phyloP scores from a whole-genome alignment of 2,113 vertebrate species.

The Scalopus aquaticus region DNA sequence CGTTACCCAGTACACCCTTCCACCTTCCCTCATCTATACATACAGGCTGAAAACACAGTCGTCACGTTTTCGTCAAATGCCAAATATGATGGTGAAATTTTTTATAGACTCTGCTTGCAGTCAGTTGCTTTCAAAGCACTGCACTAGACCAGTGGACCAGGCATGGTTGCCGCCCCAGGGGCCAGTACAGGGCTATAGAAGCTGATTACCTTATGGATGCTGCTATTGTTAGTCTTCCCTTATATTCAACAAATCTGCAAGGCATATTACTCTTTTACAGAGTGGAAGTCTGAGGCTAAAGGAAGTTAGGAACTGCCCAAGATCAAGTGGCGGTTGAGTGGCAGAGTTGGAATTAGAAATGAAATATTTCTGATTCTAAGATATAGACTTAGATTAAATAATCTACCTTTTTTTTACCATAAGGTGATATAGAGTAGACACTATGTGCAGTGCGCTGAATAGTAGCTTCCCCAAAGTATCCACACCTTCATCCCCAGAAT shows the following conservation, averaged over 20 bases:
- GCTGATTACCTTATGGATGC: not conserved
- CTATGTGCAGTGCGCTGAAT: not conserved
- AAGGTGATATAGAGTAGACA: not conserved
- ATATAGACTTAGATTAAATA: not conserved
- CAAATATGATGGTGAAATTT: not conserved
- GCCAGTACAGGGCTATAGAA: no score
- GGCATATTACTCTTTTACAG: not conserved
- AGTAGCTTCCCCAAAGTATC: not conserved
- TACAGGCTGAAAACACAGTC: not conserved
- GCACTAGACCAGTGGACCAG: not conserved
- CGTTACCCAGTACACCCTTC: not conserved
- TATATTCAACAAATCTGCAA: not conserved
- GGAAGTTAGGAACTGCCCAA: not conserved
- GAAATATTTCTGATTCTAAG: not conserved
- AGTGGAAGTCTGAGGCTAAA: not conserved
- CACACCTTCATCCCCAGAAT: not conserved
- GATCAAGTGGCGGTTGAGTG: not conserved
- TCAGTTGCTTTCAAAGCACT: not conserved
- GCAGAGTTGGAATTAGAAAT: not conserved
- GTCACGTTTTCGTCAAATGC: not conserved
- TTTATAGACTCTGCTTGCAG: not conserved
- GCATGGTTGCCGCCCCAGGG: not conserved
- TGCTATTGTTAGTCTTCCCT: not conserved
- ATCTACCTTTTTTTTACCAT: not conserved
- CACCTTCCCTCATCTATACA: not conserved